Evolutionary conservation across 1,140 invertebrate genomes (phyloP).

Genomic region (Drosophila nasuta): DNA sequence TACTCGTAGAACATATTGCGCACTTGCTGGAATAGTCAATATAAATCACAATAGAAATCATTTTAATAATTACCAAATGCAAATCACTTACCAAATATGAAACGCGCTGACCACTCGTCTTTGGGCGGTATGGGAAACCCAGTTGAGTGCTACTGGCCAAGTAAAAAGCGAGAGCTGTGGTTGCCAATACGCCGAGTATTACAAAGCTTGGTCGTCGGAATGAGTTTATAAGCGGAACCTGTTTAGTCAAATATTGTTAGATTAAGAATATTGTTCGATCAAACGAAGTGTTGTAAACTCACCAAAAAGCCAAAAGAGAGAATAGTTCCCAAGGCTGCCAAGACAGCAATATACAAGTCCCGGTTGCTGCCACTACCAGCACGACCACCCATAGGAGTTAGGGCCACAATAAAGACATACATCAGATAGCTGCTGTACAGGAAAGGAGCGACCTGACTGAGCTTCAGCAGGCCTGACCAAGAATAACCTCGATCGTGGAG

Average conservation of each 20-base stretch:
- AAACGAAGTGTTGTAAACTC: background rate
- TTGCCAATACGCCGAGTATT: constrained; percentile 82
- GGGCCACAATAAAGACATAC: constrained; percentile 88
- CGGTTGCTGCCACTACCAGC: constrained; percentile 87
- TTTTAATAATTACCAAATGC: background rate
- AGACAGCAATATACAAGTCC: constrained; percentile 86
- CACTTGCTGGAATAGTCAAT: constrained; percentile 85
- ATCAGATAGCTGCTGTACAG: constrained; percentile 87
- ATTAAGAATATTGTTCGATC: too few relatives aligned
- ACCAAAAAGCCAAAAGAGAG: constrained; percentile 72
- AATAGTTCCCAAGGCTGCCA: constrained; percentile 85
- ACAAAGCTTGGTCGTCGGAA: constrained; percentile 64
- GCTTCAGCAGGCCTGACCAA: constrained; percentile 87
- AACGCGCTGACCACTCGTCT: constrained; percentile 88
- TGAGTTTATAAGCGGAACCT: constrained; percentile 59
- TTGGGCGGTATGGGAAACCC: constrained; percentile 91
- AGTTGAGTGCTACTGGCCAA: constrained; percentile 87
- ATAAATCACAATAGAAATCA: background rate
- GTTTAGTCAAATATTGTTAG: constrained; percentile 63
- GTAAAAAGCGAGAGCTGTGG: constrained; percentile 86
- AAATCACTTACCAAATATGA: constrained; percentile 86
- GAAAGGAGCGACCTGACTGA: constrained; percentile 75
- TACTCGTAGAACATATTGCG: too few relatives aligned
- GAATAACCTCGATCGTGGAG: constrained; percentile 85
- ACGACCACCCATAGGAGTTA: constrained; percentile 89